Evolutionary conservation across 2,888 invertebrate genomes (phyloP), one percentile per base, ranked within the genome.

Genomic region (Stenodema calcarata): DNA sequence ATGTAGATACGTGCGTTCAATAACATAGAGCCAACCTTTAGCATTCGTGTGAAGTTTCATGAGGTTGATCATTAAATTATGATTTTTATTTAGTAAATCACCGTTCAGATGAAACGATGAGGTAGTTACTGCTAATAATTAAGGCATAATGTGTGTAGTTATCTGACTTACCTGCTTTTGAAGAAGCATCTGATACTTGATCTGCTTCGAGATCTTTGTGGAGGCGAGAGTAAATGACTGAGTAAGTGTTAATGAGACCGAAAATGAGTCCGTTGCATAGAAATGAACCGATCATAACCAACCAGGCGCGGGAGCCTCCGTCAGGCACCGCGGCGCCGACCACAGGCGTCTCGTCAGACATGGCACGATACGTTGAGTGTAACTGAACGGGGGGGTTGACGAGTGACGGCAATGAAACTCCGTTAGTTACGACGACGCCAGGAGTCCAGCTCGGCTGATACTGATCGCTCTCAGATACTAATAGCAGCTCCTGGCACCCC

Each of bases 231-330:
- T 95, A 96, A 88, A 97, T 93, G 41, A 97, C 94, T 89, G 97
- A 95, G 91, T 95, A 97, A 0, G 96, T 95, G 92, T 98, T 98
- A 90, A 98, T 97, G 73, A 97, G 94, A 76, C 98, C 97, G 91
- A 98, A 97, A 82, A 98, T 92, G 81, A 97, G 94, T 7, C 98
- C 98, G 91, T 98, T 98, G 90, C 96, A 96, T 87, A 97, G 92
- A 91, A 98, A 97, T 87, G 97, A 96, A 70, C 95, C 96, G 69
- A 96, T 90, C 93, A 97, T 94, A 18, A 98, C 95, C 87, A 95
- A 91, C 94, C 96, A 96, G 0, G 96, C 97, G 90, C 96, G 93
- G 16, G 93, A 89, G 0, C 96, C 96, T 14, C 96, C 96, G 91
- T 97, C 96, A 0, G 95, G 86, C 14, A n/a, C 78, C 70, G 75